Evolutionary conservation across 2,113 vertebrate species (phyloP).

Genomic region (Laterallus jamaicensis): DNA sequence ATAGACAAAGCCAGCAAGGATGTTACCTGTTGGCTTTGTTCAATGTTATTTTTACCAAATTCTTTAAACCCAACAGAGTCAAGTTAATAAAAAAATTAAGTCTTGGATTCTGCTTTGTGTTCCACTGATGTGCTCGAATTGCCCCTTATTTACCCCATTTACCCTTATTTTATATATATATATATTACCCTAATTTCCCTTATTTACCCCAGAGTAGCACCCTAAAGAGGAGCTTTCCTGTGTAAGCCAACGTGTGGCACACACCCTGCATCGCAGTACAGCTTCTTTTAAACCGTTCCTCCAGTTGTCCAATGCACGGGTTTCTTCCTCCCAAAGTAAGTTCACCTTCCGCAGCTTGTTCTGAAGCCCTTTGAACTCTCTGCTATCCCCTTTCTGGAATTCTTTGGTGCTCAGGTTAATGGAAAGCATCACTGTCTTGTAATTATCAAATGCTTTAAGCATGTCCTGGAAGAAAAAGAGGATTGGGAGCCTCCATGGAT

Average conservation of each 20-base stretch:
- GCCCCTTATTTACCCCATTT: neutral
- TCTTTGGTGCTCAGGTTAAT: too few relatives aligned
- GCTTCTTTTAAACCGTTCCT: too few relatives aligned
- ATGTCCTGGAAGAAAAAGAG: slow-evolving; percentile 75
- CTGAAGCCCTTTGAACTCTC: too few relatives aligned
- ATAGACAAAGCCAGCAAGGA: neutral
- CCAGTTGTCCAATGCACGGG: too few relatives aligned
- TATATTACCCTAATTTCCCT: neutral
- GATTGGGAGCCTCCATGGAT: neutral
- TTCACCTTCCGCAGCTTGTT: too few relatives aligned
- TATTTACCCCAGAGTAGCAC: too few relatives aligned
- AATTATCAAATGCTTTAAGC: slow-evolving; percentile 82
- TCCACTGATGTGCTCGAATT: neutral
- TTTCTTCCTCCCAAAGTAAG: too few relatives aligned
- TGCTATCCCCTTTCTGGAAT: too few relatives aligned
- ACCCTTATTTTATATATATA: too few relatives aligned
- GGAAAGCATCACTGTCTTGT: slow-evolving; percentile 83
- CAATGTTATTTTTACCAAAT: neutral
- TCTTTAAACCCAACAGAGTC: neutral
- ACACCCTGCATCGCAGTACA: too few relatives aligned
- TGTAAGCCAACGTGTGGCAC: too few relatives aligned
- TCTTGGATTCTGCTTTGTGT: neutral
- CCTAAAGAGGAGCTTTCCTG: too few relatives aligned
- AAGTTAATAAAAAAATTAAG: neutral
- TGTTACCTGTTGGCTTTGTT: neutral